Evolutionary conservation across 2,888 invertebrate species (phyloP), one percentile per base, ranked within the genome.

Genomic region (Melieria picta): DNA sequence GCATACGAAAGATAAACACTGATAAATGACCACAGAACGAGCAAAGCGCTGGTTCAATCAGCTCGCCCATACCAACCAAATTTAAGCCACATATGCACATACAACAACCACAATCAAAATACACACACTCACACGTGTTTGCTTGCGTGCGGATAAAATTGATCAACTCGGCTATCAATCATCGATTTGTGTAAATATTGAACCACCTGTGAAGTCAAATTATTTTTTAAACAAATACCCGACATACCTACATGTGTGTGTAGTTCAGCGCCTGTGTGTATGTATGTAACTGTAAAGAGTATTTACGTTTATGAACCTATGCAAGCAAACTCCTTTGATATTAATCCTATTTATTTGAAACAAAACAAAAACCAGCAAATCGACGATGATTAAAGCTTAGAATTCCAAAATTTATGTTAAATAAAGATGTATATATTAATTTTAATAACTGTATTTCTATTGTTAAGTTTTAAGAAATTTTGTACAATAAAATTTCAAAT

Each of bases 391-490:
- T 5, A 52, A 52, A 52, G 52, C 13, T 48, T 69, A 58, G 61
- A 71, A 72, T 72, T 72, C 69, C 69, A 72, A 72, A 72, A 61
- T 72, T 56, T 48, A 48, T 65, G 46, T 65, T 46, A 13, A 78
- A 74, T 73, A 30, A 30, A 30, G 30, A 30, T 30, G 30, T 30
- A 75, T 77, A 75, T 74, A 75, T 77, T 57, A 65, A 65, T 56
- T 65, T 65, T 57, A 56, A 52, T 9, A 47, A 72, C 73, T 79
- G 73, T 81, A 80, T 77, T 75, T 77, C 71, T 80, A 81, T 77
- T 79, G 79, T 80, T 80, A 80, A 80, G 81, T 80, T 80, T 81
- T 77, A 79, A 80, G 78, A 77, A 77, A 78, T 78, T 77, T 78
- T 79, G 79, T 80, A 74, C 79, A 80, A 81, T 80, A 81, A 80